Evolutionary conservation across 2,113 vertebrate species (phyloP), one percentile per base, ranked within the genome.

Genomic region (Alectura lathami): DNA sequence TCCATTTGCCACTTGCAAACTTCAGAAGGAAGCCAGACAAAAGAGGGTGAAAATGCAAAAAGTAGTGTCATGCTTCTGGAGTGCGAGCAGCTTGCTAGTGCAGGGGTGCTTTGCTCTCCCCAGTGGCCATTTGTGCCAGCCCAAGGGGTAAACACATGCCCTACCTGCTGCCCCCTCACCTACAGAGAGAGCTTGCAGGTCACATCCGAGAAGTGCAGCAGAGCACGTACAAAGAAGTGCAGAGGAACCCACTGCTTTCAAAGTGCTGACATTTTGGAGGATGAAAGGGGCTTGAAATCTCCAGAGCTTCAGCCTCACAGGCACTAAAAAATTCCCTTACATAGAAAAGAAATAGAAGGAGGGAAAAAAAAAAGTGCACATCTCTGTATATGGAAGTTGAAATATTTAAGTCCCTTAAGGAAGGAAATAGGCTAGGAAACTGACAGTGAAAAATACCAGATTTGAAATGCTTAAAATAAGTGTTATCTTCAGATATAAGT

Each of bases 241-340:
- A 47, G 13, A 43, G 47, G 23, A 93, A 72, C 30, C 24, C 64
- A 68, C n/a, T 75, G n/a, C 54, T 91, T 87, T 94, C 72, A 91
- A 96, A 93, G 24, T 88, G 73, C 66, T 90, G 86, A 90, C 76
- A 84, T 73, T 86, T 43, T 77, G 27, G 60, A 88, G 69, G 50
- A 94, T 90, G 34, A 90, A 95, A 93, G 95, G 34, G 63, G 36
- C 11, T 78, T 83, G 69, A 93, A 93, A 83, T 73, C 80, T 88
- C 91, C 53, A 62, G 73, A 43, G 64, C 24, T 90, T 36, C 62
- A 60, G 53, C 20, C 68, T 91, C 76, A 78, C 6, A 72, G 38
- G 48, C 43, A 67, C 21, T 8, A 21, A 43, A 54, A 12, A 51
- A 69, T 20, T 6, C 32, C 22, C 38, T 59, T 43, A 51, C 48